Conservation (phyloP, 2,797 vertebrate genomes). For the Tympanoctomys barrerae region DNA sequence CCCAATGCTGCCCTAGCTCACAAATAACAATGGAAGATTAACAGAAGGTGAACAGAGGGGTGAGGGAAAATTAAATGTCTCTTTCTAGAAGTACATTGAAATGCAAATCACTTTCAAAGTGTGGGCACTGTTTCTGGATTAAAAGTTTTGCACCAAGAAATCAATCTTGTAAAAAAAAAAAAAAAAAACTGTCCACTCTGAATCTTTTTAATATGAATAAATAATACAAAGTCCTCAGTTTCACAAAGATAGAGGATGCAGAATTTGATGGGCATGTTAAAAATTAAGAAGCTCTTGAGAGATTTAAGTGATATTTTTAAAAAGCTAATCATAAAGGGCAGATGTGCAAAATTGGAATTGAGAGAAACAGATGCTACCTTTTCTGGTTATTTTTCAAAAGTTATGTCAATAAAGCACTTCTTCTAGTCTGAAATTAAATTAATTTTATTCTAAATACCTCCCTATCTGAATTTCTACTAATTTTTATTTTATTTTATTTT, state of each 20-base stretch:
- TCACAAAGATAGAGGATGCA: background rate
- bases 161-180: background rate
- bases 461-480: background rate
- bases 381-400: background rate
- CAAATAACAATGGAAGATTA: conserved; percentile 11
- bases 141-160: background rate
- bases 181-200: too few relatives aligned
- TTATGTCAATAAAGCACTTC: background rate
- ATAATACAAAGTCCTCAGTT: too few relatives aligned
- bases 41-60: background rate
- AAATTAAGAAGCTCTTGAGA: background rate
- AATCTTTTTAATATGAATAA: too few relatives aligned
- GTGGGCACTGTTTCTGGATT: background rate
- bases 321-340: background rate
- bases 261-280: background rate
- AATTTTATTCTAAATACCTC: background rate
- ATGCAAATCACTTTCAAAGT: background rate
- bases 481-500: too few relatives aligned
- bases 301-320: background rate
- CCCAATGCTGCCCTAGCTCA: background rate
- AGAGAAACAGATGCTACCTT: background rate
- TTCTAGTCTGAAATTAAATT: background rate
- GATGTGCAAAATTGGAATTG: background rate
- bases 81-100: background rate
- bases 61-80: conserved; percentile 37